A percentile compares a stretch with the other conserved stretches of the same genome.
These are phyloP conservation scores for Zaprionus inermis DNA, from an alignment of 1,140 invertebrate species.

Conservation along the genomic window DNA sequence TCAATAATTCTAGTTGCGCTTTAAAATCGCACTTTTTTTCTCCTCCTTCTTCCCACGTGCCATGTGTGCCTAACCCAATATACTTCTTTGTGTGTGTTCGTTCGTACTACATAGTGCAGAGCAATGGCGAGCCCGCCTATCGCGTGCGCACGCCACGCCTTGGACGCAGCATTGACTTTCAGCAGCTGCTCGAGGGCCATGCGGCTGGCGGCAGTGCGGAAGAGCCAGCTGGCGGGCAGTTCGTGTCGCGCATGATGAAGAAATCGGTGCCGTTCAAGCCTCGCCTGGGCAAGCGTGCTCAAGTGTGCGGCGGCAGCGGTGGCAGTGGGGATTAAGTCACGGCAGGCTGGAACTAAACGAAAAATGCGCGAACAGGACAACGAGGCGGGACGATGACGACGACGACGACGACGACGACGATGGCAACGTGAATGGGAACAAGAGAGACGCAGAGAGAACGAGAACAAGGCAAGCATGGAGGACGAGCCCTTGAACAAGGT, in stretches of 20 bases:
- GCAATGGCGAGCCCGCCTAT: slow-evolving; percentile 68
- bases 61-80: neutral
- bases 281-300: slow-evolving; percentile 80
- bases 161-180: slow-evolving; percentile 81
- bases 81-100: slow-evolving; percentile 7
- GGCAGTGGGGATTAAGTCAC: slow-evolving; percentile 70
- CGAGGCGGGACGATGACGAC: slow-evolving; percentile 3
- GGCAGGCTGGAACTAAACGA: slow-evolving; percentile 56
- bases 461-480: slow-evolving; percentile 6
- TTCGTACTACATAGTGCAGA: slow-evolving; percentile 59
- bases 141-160: slow-evolving; percentile 80
- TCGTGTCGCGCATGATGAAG: slow-evolving; percentile 76
- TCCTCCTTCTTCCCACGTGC: neutral
- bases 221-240: slow-evolving; percentile 68
- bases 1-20: neutral
- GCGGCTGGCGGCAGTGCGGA: slow-evolving; percentile 30
- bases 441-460: slow-evolving; percentile 8
- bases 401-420: no score
- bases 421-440: slow-evolving; percentile 39
- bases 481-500: slow-evolving; percentile 45
- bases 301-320: slow-evolving; percentile 67
- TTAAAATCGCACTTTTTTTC: neutral
- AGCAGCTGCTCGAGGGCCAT: slow-evolving; percentile 55
- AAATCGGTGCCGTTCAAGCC: slow-evolving; percentile 83
- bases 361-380: slow-evolving; percentile 8